These are phyloP conservation scores for Archips xylosteana DNA, from an alignment of 2,888 invertebrate genomes.

Conservation along the genomic window DNA sequence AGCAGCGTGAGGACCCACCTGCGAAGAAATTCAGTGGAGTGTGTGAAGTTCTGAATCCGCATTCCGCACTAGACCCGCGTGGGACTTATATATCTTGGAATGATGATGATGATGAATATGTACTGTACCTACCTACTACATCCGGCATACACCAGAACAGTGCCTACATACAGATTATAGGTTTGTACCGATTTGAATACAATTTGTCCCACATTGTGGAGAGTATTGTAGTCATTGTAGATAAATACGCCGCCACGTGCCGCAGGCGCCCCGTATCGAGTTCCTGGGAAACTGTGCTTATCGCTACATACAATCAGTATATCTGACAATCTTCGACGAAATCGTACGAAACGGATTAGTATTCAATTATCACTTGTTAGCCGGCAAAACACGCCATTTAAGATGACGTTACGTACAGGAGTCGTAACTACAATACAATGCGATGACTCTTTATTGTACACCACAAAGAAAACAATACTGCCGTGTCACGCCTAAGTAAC, in stretches of 20 bases:
- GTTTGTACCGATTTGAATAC: slow-evolving; percentile 6
- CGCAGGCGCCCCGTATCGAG: slow-evolving; percentile 22
- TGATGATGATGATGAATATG: too few species aligned
- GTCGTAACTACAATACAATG: too few species aligned
- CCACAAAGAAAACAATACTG: too few species aligned
- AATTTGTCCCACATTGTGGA: slow-evolving; percentile 30
- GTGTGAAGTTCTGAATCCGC: too few species aligned
- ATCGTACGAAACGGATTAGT: slow-evolving; percentile 1
- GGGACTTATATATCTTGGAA: too few species aligned
- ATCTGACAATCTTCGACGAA: slow-evolving; percentile 6
- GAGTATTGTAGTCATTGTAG: neutral
- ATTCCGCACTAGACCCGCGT: too few species aligned
- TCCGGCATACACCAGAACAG: neutral
- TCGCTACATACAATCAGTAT: slow-evolving; percentile 12
- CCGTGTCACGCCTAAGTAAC: too few species aligned
- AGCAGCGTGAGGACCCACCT: too few species aligned
- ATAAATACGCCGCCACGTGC: slow-evolving; percentile 33
- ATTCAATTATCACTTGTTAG: neutral
- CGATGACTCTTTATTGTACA: too few species aligned
- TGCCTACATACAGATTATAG: neutral
- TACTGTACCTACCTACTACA: neutral
- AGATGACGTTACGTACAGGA: neutral
- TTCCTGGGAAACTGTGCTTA: slow-evolving; percentile 39
- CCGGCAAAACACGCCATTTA: neutral
- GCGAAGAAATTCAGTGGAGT: too few species aligned